Evolutionary conservation across 2,888 invertebrate species (phyloP), one percentile per base, ranked within the genome.

Genomic region (Mimumesa dahlbomi): DNA sequence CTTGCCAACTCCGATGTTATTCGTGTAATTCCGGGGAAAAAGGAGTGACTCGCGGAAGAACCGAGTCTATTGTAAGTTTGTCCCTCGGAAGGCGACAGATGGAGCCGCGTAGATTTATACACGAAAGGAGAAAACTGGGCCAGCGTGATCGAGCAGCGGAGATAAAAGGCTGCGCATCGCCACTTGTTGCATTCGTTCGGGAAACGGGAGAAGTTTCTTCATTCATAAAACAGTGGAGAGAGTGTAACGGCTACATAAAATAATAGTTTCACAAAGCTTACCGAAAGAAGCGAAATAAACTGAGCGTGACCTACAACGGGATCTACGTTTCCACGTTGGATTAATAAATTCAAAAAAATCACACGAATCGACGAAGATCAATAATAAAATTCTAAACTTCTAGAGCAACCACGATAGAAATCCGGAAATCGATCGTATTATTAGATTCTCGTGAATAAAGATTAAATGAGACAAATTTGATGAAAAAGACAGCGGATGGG

Each of bases 121-220:
- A 62, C 57, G 46, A 29, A 25, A 14, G 74, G 63, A 42, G 73
- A 62, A 77, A 77, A 77, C 77, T 77, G 77, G 79, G 75, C 72
- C 75, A 75, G 48, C 49, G 49, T 58, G 73, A 66, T 67, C 67
- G 46, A 71, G 58, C 63, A 50, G 49, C 48, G 46, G 31, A 71
- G 71, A 77, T 77, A 74, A 77, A 77, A 77, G 74, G 56, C 59
- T 57, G 50, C 29, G 62, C 62, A 71, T 65, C 66, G 58, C 74
- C 77, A 77, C 77, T 77, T 77, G 77, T 77, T 77, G 77, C 77
- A 34, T 63, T 63, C 62, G 43, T 22, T 48, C 69, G 62, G 43
- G 52, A 71, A 68, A 71, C 57, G 53, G 69, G 57, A 68, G 71
- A 71, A 53, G 63, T 63, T 71, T 57, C 62, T 62, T 68, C 71